These are phyloP conservation scores for Phortica variegata DNA, from an alignment of 1,140 invertebrate genomes.

Conservation along the genomic window DNA sequence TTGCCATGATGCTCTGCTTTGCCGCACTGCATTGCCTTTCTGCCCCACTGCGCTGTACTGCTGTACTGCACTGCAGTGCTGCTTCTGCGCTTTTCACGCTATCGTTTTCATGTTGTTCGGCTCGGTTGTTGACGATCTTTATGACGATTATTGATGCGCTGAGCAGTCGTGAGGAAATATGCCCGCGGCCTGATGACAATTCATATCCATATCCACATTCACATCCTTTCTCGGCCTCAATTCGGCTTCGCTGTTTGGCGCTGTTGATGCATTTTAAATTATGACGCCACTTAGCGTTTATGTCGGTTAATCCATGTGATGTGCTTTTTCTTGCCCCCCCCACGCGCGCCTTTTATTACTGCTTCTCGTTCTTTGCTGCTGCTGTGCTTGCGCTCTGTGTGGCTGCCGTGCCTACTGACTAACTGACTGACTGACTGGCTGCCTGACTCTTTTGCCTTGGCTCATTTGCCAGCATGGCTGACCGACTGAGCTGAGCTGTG, in stretches of 20 bases:
- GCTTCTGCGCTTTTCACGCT: too few species aligned
- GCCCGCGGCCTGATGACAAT: constrained; percentile 39
- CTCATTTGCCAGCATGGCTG: too few species aligned
- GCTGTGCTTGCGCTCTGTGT: constrained; percentile 18
- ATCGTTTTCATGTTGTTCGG: too few species aligned
- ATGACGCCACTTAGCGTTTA: constrained; percentile 56
- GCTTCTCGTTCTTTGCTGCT: constrained; percentile 7
- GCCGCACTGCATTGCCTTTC: too few species aligned
- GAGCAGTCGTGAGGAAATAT: constrained; percentile 4
- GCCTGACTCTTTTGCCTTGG: too few species aligned
- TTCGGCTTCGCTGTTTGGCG: neutral
- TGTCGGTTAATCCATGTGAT: constrained; percentile 42
- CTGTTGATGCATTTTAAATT: constrained; percentile 56
- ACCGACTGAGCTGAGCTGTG: too few species aligned
- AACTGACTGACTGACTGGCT: too few species aligned
- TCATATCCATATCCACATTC: constrained; percentile 23
- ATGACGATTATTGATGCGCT: constrained; percentile 45
- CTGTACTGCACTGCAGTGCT: too few species aligned
- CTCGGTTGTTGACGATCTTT: constrained; percentile 44
- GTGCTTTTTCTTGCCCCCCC: neutral
- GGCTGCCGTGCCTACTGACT: too few species aligned
- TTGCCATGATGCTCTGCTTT: too few species aligned
- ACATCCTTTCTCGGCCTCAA: constrained; percentile 30
- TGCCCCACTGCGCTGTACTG: too few species aligned
- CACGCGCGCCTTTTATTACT: neutral